Evolutionary conservation across 2,888 invertebrate genomes (phyloP).

Genomic region (Rhamnusium bicolor): DNA sequence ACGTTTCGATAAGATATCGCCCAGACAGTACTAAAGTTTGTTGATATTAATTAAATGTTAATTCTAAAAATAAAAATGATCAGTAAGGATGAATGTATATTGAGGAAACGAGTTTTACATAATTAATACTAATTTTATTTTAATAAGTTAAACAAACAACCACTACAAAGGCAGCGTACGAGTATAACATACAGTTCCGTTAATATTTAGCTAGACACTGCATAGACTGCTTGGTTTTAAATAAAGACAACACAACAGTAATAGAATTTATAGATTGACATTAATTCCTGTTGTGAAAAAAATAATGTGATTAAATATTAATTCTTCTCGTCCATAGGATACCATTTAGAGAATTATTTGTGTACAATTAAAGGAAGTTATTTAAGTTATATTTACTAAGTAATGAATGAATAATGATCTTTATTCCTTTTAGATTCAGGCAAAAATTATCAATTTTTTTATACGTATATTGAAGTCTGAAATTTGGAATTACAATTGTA

Average conservation of each 20-base stretch:
- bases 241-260: neutral
- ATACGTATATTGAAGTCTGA: too few relatives aligned
- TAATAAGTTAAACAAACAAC: slow-evolving; percentile 23
- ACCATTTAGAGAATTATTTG: too few relatives aligned
- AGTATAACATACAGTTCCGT: neutral
- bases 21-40: slow-evolving; percentile 12
- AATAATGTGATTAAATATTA: too few relatives aligned
- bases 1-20: slow-evolving; percentile 8
- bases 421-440: too few relatives aligned
- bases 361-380: too few relatives aligned
- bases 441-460: too few relatives aligned
- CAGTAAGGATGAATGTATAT: slow-evolving; percentile 13
- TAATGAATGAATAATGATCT: too few relatives aligned
- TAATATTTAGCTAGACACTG: slow-evolving; percentile 11
- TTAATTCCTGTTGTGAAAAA: neutral
- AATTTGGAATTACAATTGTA: too few relatives aligned
- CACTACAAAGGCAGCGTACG: slow-evolving; percentile 20
- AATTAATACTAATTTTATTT: slow-evolving; percentile 16
- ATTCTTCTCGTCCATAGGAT: too few relatives aligned
- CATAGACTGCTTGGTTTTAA: slow-evolving; percentile 19
- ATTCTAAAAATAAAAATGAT: slow-evolving; percentile 15
- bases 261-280: neutral
- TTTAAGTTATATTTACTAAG: too few relatives aligned
- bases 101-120: slow-evolving; percentile 15
- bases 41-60: slow-evolving; percentile 20